Evolutionary conservation across 1,140 invertebrate species (phyloP).

Genomic region (Eriosoma lanigerum): DNA sequence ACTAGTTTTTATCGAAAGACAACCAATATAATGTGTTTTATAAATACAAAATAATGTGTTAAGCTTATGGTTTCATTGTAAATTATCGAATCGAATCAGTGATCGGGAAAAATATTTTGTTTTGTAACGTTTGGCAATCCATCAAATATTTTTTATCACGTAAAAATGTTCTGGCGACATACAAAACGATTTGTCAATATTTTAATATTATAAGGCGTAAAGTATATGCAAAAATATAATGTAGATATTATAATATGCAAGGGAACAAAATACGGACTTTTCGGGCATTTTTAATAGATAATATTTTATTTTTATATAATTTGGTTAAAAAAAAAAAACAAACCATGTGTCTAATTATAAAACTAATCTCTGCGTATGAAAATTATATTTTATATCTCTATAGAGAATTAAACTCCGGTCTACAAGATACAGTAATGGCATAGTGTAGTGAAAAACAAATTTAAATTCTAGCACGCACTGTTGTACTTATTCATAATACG

Average conservation of each 20-base stretch:
- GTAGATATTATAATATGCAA: neutral
- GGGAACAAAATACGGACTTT: neutral
- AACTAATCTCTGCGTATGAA: neutral
- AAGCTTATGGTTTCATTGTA: neutral
- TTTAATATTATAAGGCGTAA: conserved; percentile 23
- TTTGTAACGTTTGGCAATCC: conserved; percentile 23
- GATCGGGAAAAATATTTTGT: conserved; percentile 11
- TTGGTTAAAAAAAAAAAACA: neutral
- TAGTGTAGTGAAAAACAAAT: neutral
- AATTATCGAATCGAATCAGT: neutral
- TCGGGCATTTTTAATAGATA: neutral
- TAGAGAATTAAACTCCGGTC: neutral
- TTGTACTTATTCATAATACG: neutral
- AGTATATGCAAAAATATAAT: conserved; percentile 29
- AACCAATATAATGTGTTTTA: neutral
- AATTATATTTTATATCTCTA: neutral
- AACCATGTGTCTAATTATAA: neutral
- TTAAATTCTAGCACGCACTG: conserved; percentile 6
- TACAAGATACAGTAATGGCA: too few relatives aligned
- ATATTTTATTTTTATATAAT: neutral
- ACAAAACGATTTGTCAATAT: conserved; percentile 31
- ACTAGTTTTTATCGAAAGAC: neutral
- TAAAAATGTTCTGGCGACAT: neutral
- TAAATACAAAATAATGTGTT: neutral
- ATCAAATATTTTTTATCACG: conserved; percentile 39